phyloP scores from a whole-genome alignment of 2,797 vertebrate genomes.

The Acipenser oxyrinchus region DNA sequence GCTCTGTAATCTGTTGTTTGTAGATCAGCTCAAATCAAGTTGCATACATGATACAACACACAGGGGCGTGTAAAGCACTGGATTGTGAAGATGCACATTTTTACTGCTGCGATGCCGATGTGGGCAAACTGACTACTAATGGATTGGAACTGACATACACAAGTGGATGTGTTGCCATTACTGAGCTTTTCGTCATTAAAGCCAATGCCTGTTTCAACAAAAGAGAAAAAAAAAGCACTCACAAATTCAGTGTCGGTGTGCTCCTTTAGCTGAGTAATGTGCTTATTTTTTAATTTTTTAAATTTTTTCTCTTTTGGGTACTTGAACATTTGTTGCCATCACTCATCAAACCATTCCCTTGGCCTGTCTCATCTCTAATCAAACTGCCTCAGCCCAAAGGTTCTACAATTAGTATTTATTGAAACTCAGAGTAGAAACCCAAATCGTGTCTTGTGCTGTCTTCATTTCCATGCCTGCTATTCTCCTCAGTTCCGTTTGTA shows the following conservation, averaged over 20 bases:
- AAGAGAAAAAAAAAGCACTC: slow-evolving; percentile 40
- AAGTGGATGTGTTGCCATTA: slow-evolving; percentile 17
- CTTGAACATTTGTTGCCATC: slow-evolving; percentile 29
- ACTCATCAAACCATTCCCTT: slow-evolving; percentile 7
- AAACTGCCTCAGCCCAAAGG: slow-evolving; percentile 55
- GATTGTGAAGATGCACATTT: neutral
- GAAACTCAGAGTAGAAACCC: too few species aligned
- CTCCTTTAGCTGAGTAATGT: slow-evolving; percentile 14
- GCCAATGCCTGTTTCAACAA: slow-evolving; percentile 17
- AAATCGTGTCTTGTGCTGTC: too few species aligned
- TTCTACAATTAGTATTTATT: slow-evolving; percentile 28
- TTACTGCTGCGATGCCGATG: neutral
- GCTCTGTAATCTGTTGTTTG: too few species aligned
- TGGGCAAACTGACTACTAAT: neutral
- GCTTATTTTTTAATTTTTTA: slow-evolving; percentile 23
- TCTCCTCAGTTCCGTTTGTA: too few species aligned
- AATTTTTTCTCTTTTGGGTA: slow-evolving; percentile 29
- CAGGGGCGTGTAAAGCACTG: neutral
- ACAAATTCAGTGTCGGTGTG: slow-evolving; percentile 32
- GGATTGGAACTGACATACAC: neutral
- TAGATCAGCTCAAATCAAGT: too few species aligned
- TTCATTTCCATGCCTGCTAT: too few species aligned
- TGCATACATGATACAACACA: neutral
- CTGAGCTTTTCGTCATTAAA: slow-evolving; percentile 28
- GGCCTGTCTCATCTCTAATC: slow-evolving; percentile 39